Evolutionary conservation across 1,140 invertebrate species (phyloP).

Genomic region (Pollicipes pollicipes): DNA sequence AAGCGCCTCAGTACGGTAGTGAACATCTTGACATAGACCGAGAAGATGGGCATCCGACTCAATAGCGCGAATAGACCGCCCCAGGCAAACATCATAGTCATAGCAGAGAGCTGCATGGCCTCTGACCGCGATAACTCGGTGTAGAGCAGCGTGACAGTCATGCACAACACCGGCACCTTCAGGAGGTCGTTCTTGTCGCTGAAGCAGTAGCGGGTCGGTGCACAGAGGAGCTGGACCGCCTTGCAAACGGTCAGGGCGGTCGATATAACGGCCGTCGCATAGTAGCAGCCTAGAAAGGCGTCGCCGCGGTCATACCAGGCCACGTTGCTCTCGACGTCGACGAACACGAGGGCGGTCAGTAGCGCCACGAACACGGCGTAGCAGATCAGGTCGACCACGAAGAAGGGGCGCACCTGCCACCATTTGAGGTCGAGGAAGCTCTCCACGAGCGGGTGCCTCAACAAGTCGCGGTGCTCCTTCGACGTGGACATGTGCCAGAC

Average conservation of each 20-base stretch:
- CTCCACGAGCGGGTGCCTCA: neutral
- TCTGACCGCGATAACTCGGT: neutral
- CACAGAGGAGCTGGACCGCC: neutral
- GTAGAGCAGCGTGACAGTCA: neutral
- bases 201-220: neutral
- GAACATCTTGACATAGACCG: neutral
- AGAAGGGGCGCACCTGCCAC: neutral
- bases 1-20: neutral
- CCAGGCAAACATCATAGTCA: neutral
- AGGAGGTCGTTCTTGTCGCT: neutral
- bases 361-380: neutral
- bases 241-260: neutral
- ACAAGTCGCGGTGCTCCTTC: neutral
- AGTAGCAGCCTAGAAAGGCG: too few species aligned
- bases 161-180: neutral
- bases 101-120: neutral
- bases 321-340: neutral
- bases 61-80: neutral
- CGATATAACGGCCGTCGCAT: neutral
- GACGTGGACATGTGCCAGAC: neutral
- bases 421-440: neutral
- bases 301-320: too few species aligned
- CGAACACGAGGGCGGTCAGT: neutral
- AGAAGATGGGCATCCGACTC: neutral
- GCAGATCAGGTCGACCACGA: neutral